Base-by-base conservation (phyloP, 53 echinoderm and acorn worm species). In the Apostichopus leukothele region DNA sequence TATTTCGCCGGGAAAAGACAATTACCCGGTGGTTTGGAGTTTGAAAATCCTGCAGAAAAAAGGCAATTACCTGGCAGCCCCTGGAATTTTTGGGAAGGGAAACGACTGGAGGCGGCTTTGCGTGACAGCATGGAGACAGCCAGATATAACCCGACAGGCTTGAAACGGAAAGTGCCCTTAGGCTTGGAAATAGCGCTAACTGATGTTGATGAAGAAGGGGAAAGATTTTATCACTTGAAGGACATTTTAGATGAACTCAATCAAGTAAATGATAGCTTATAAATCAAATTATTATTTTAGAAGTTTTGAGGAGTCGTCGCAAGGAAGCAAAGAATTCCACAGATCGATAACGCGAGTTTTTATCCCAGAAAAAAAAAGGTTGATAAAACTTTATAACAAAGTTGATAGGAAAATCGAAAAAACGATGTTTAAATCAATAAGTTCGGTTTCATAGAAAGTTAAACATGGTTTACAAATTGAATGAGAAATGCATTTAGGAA, bases 1-100 rank as follows among this genome's bases (percentile, higher is more conserved):
- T 90, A 84, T 18, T 88, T 54, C 88, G 66, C 1, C 22, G 75
- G 75, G 27, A 39, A 52, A 76, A 60, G 88, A 76, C 85, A 85
- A 3, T 67, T 79, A 63, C 67, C 27, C n/a, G 66, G 61, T 85
- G 85, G 85, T 9, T 10, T 51, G 11, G 77, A 76, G 10, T 76
- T 76, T 4, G 77, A 25, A 1, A 16, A 51, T 21, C 52, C 77
- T 4, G 50, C 50, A 11, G 77, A 76, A 51, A 85, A 85, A 50
- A 23, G 85, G 20, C 85, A 85, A 51, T 21, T 85, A 13, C 85
- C 85, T 3, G 67, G 63, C 1, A 67, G 85, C 6, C 23, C 85
- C 7, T 67, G 25, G 85, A 25, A 50, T 4, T 85, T 85, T 50
- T 85, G 85, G 85, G 85, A 85, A 51, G 85, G 85, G 8, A 85